Evolutionary conservation across 1,140 invertebrate genomes (phyloP), one percentile per base, ranked within the genome.

Genomic region (Papilio xuthus): DNA sequence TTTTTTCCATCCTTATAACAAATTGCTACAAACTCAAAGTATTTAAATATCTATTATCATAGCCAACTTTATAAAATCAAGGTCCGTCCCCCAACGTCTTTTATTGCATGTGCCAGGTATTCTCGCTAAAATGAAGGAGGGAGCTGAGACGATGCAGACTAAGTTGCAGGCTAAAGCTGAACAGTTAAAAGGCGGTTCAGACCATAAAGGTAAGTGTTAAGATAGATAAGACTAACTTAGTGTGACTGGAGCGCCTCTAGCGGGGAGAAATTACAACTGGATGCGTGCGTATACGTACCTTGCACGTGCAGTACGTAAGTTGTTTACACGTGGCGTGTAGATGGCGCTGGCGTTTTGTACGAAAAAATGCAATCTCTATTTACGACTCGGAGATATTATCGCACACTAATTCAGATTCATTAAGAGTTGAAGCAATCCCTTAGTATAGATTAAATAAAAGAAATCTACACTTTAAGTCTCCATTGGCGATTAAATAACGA

Each of bases 81-180:
- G n/a, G n/a, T 73, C 10, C 20, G 50, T 76, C 2, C 12, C 26
- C 37, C 6, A 76, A 37, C 20, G 10, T 37, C n/a, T n/a, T 47
- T 53, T n/a, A 13, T 76, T 18, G 32, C 74, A 76, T 60, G 15
- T 80, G 60, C 13, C 92, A 98, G 98, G 98, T 90, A 96, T 99
- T 86, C 94, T 99, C 78, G 97, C 98, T 73, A 99, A 98, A 94
- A 97, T 99, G 95, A 99, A 99, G 95, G 98, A 99, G 92, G 98
- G 98, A 71, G 98, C 98, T 0, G 98, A 99, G 92, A 98, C 96
- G 84, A 97, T 99, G 77, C 97, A 98, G 84, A 98, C 98, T 79
- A 98, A 98, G 92, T 96, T 99, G 80, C 98, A 99, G 95, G 97
- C 98, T 7, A 99, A 98, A 94, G 97, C 97, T 50, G 98, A 98